Evolutionary conservation across 1,140 invertebrate genomes (phyloP).

Genomic region (Drosophila miranda): DNA sequence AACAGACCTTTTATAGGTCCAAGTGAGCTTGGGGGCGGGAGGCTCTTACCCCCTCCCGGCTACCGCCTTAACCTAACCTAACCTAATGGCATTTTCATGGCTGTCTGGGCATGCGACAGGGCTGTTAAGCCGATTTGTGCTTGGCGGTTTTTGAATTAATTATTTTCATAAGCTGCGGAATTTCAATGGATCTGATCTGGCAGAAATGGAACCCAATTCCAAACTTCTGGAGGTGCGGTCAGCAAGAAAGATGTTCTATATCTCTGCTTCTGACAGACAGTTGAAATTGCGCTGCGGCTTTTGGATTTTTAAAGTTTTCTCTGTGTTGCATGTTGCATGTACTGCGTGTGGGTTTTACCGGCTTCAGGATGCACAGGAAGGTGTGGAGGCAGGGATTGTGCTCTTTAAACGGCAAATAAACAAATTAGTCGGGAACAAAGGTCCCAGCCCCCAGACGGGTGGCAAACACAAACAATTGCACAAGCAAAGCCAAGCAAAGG

Average conservation of each 20-base stretch:
- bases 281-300: slow-evolving; percentile 31
- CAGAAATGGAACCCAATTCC: too few species aligned
- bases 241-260: slow-evolving; percentile 1
- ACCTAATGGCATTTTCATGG: slow-evolving; percentile 61
- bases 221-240: neutral
- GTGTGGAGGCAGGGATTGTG: neutral
- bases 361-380: too few species aligned
- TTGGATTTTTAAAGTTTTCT: neutral
- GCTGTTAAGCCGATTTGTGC: slow-evolving; percentile 72
- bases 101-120: slow-evolving; percentile 52
- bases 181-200: slow-evolving; percentile 55
- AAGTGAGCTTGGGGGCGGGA: too few species aligned
- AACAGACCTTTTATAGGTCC: too few species aligned
- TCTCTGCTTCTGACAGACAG: slow-evolving; percentile 2
- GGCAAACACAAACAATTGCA: slow-evolving; percentile 65
- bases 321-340: slow-evolving; percentile 15
- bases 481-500: slow-evolving; percentile 36
- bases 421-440: slow-evolving; percentile 68
- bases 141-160: slow-evolving; percentile 64
- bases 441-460: slow-evolving; percentile 50
- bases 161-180: slow-evolving; percentile 65
- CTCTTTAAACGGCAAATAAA: slow-evolving; percentile 62
- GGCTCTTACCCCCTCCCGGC: too few species aligned
- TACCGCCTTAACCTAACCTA: too few species aligned
- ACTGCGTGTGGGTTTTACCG: slow-evolving; percentile 11